Base-by-base conservation (phyloP, 2,113 vertebrate genomes). In the Tor tambroides region DNA sequence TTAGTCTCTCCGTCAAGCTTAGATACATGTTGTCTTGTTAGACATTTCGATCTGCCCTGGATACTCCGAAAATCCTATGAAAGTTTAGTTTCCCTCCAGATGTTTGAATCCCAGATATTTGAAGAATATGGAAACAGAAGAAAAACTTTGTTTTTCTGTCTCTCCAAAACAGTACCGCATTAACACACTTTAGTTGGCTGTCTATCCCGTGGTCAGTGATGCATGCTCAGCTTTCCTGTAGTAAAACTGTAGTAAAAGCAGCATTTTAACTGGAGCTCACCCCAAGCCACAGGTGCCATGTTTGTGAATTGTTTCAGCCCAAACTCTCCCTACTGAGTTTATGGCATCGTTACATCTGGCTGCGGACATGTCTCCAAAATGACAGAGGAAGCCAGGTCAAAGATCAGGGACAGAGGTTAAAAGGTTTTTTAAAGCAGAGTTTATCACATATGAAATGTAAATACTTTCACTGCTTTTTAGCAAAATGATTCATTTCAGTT, bases 311-410 rank as follows among this genome's bases (percentile, higher is more conserved):
- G 65, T 83, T 83, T 85, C 61, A 63, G 75, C 26, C 15, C 80
- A 14, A n/a, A 82, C 74, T 23, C 89, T 72, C 85, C 90, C 90
- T 86, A 87, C 87, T 90, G 92, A 87, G 87, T 94, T 94, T 93
- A 94, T 87, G 90, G 78, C 89, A 56, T 74, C 74, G 43, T 83
- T 82, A 69, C 77, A 90, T 84, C 75, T 87, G 49, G 46, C 85
- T 86, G 81, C 35, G 76, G 83, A 80, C 56, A 84, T 72, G 89
- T 89, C 88, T 89, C 85, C 69, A 87, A 84, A 87, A 87, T 77
- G 74, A 78, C 76, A 79, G 84, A 88, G 71, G 74, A 87, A 89
- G 87, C 28, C 10, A 75, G 91, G 91, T 89, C 90, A 86, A 75
- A 78, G 89, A 91, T 91, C 90, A 88, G 84, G n/a, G 71, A 65